These are phyloP conservation scores for Dysidea cf. avara DNA, from an alignment of 37 sponge, comb jelly and placozoan genomes.

Conservation along the genomic window DNA sequence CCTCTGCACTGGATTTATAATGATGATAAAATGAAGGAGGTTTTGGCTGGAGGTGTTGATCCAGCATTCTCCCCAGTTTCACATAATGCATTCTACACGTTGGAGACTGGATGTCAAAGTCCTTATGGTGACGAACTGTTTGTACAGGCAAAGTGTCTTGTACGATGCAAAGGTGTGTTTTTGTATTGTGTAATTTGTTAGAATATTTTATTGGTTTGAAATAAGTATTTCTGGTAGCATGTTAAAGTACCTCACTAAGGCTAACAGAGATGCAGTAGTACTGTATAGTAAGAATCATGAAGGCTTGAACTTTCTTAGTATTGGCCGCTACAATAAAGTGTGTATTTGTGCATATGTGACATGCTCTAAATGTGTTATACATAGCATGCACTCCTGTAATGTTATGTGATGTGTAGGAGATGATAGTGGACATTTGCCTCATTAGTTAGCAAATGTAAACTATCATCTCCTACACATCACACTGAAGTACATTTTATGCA, in stretches of 20 bases:
- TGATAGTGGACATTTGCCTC: too few species aligned
- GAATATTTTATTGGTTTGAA: not conserved
- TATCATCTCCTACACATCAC: too few species aligned
- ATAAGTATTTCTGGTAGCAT: too few species aligned
- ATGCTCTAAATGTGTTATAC: too few species aligned
- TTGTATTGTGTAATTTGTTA: not conserved
- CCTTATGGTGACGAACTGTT: conserved; percentile 70
- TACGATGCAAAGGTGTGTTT: conserved; percentile 42
- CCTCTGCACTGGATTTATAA: conserved; percentile 75
- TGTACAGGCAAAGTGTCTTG: conserved; percentile 52
- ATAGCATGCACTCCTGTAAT: too few species aligned
- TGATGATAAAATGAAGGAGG: conserved; percentile 3
- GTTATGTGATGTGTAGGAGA: too few species aligned
- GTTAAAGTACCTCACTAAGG: not conserved
- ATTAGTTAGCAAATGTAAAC: too few species aligned
- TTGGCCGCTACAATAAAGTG: too few species aligned
- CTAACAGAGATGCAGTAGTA: not conserved
- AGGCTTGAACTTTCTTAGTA: too few species aligned
- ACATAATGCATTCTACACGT: conserved; percentile 51
- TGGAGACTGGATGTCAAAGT: conserved; percentile 53
- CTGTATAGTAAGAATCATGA: too few species aligned
- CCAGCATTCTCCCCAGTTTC: conserved; percentile 58
- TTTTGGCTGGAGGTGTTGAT: conserved; percentile 1
- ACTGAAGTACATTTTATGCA: too few species aligned
- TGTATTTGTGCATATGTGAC: too few species aligned